Conservation (phyloP, 2,113 vertebrate genomes). For the Phalacrocorax pelagicus region DNA sequence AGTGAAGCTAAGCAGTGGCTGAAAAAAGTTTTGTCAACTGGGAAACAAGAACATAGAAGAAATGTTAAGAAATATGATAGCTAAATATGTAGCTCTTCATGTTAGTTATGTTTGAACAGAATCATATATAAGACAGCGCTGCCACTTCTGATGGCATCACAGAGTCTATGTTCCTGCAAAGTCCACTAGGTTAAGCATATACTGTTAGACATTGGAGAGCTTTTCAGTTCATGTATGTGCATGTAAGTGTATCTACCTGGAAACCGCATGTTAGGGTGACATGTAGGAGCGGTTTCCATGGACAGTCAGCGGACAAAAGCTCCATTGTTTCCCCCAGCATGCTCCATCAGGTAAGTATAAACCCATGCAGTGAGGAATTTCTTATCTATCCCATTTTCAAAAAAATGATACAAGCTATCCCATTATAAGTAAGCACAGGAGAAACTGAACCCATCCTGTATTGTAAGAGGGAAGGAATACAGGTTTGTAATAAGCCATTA, state of each 20-base stretch:
- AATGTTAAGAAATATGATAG: neutral
- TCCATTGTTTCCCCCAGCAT: neutral
- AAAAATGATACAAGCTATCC: neutral
- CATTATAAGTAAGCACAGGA: neutral
- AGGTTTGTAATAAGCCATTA: neutral
- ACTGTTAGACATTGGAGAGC: neutral
- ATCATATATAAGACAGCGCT: neutral
- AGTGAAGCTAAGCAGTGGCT: neutral
- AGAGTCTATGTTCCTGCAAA: neutral
- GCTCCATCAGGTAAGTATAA: neutral
- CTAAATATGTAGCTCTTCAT: neutral
- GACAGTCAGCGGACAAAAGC: neutral
- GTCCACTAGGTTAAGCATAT: neutral
- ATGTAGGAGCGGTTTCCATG: neutral
- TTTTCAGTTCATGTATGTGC: neutral
- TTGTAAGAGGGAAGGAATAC: neutral
- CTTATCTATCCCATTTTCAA: rapidly evolving
- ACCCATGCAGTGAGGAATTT: neutral
- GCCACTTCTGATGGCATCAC: neutral
- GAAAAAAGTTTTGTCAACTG: neutral
- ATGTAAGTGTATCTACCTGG: neutral
- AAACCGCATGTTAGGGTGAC: rapidly evolving
- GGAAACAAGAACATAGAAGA: neutral
- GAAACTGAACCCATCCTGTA: neutral
- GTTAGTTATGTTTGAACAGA: neutral